Percentiles rank a stretch among this genome's conserved stretches.
These are phyloP conservation scores for Cliona cf. orientalis DNA, from an alignment of 37 sponge, comb jelly and placozoan genomes.

Conservation along the genomic window DNA sequence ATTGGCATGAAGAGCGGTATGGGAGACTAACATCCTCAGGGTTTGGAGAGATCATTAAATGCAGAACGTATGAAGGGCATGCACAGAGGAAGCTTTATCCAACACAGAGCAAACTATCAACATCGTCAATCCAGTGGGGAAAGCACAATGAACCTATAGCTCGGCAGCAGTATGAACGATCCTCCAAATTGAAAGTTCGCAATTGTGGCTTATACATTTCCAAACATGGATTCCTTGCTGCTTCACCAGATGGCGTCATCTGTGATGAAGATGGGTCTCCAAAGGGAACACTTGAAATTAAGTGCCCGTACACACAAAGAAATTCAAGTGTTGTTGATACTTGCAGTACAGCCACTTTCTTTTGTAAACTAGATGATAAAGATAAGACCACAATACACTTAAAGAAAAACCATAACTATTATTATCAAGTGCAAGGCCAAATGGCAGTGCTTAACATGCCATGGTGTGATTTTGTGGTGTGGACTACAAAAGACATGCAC, in stretches of 20 bases:
- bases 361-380: background rate
- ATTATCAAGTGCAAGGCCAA: conserved; percentile 58
- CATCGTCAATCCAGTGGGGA: background rate
- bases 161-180: background rate
- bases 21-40: background rate
- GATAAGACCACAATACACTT: conserved; percentile 1
- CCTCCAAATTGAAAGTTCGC: background rate
- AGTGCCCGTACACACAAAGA: background rate
- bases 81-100: background rate
- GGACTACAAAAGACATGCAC: conserved; percentile 18
- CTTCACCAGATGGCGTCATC: background rate
- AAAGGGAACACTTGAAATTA: background rate
- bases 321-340: background rate
- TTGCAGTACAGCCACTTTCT: background rate
- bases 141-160: background rate
- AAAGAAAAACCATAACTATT: conserved; percentile 50
- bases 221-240: background rate
- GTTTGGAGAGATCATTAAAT: background rate
- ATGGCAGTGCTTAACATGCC: conserved; percentile 4
- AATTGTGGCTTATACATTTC: background rate
- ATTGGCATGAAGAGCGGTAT: background rate
- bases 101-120: background rate
- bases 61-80: background rate
- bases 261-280: background rate
- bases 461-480: conserved; percentile 60